A percentile compares a stretch with the other conserved stretches of the same genome.
Conservation (phyloP, 2,797 vertebrate genomes). For the Florisuga fusca region DNA sequence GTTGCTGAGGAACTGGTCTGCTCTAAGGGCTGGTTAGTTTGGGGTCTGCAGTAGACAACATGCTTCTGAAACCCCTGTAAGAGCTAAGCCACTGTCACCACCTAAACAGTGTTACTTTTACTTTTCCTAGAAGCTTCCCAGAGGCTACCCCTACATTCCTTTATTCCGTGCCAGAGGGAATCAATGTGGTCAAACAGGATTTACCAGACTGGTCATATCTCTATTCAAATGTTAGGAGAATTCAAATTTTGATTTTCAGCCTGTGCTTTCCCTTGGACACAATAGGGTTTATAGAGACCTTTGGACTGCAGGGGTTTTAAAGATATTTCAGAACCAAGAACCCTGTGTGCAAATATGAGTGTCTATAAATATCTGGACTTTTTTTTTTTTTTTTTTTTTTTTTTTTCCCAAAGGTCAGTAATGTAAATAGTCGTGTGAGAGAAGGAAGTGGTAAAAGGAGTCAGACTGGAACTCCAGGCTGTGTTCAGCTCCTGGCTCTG, state of each 20-base stretch:
- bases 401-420: background rate
- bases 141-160: background rate
- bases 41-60: background rate
- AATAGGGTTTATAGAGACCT: background rate
- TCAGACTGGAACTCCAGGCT: conserved; percentile 40
- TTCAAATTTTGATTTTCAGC: background rate
- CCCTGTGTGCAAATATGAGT: background rate
- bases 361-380: background rate
- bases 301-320: background rate
- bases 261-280: background rate
- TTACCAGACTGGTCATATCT: background rate
- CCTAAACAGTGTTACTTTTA: background rate
- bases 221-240: background rate
- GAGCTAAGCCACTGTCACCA: background rate
- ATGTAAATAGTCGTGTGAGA: conserved; percentile 35
- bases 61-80: background rate
- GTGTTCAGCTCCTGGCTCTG: conserved; percentile 8
- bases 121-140: background rate
- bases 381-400: background rate
- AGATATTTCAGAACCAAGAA: background rate
- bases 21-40: background rate
- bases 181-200: conserved; percentile 15
- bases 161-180: background rate
- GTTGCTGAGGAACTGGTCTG: background rate
- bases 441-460: conserved; percentile 56